Evolutionary conservation across 2,888 invertebrate species (phyloP).

Genomic region (Euspilapteryx auroguttella): DNA sequence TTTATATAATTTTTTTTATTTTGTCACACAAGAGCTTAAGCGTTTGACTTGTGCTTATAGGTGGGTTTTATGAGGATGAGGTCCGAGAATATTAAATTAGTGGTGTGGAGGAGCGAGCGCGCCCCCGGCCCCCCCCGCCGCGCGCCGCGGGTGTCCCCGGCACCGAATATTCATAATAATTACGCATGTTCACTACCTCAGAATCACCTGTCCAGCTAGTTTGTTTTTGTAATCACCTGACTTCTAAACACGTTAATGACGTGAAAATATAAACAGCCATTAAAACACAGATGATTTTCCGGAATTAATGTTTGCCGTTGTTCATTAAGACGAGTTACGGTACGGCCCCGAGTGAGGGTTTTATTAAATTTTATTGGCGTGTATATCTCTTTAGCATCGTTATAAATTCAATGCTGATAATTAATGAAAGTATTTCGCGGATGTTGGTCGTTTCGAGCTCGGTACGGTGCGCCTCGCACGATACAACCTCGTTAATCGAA

Average conservation of each 20-base stretch:
- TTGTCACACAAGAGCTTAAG: too few relatives aligned
- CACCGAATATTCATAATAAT: constrained; percentile 49
- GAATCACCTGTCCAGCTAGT: constrained; percentile 50
- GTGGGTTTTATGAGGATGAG: not conserved
- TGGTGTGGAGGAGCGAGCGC: not conserved
- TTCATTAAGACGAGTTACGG: constrained; percentile 27
- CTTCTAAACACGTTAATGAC: constrained; percentile 43
- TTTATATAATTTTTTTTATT: too few relatives aligned
- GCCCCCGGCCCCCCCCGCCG: constrained; percentile 1
- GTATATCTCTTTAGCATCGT: constrained; percentile 16
- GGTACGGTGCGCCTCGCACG: constrained; percentile 3
- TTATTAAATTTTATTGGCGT: constrained; percentile 38
- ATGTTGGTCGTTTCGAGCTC: constrained; percentile 11
- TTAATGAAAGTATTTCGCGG: constrained; percentile 19
- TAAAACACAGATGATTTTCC: constrained; percentile 40
- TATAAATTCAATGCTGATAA: constrained; percentile 21
- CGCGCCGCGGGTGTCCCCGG: constrained; percentile 30
- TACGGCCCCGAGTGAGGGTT: constrained; percentile 27
- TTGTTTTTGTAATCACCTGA: constrained; percentile 44
- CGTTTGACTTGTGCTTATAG: too few relatives aligned
- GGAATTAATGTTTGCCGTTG: constrained; percentile 36
- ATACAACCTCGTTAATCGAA: constrained; percentile 21
- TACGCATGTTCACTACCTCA: constrained; percentile 37
- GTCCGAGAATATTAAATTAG: constrained; percentile 1
- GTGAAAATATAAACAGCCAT: constrained; percentile 54